A percentile compares a stretch with the other conserved stretches of the same genome.
Conservation (phyloP, 2,888 invertebrate species). For the Salpingus planirostris region DNA sequence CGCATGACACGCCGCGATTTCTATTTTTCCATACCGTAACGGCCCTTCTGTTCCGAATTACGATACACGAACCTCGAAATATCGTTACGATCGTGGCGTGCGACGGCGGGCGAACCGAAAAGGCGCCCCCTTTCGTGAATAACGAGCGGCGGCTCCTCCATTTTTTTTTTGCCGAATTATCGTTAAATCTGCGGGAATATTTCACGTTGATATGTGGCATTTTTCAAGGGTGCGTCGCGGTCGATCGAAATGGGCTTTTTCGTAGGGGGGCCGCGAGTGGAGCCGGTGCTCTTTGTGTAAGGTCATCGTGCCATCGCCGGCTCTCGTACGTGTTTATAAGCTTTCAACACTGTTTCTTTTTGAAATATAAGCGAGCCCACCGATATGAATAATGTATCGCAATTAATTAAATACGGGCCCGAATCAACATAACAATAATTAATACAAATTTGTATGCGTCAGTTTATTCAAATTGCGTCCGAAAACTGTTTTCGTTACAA, state of each 20-base stretch:
- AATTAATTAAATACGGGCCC: slow-evolving; percentile 13
- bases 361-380: slow-evolving; percentile 3
- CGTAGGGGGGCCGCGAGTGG: neutral
- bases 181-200: slow-evolving; percentile 11
- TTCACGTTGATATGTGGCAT: slow-evolving; percentile 9
- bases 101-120: slow-evolving; percentile 27
- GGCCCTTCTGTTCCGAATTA: slow-evolving; percentile 12
- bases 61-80: slow-evolving; percentile 16
- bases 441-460: slow-evolving; percentile 24
- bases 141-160: slow-evolving; percentile 24
- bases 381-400: slow-evolving; percentile 13
- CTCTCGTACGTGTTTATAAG: slow-evolving; percentile 8
- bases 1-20: slow-evolving; percentile 27
- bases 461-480: slow-evolving; percentile 12
- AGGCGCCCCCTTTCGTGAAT: slow-evolving; percentile 28
- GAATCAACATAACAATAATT: slow-evolving; percentile 21
- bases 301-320: neutral
- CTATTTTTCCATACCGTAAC: slow-evolving; percentile 29
- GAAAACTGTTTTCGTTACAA: slow-evolving; percentile 11
- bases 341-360: slow-evolving; percentile 14
- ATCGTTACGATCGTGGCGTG: slow-evolving; percentile 24
- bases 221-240: slow-evolving; percentile 3
- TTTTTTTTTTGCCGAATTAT: slow-evolving; percentile 16
- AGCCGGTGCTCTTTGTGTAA: neutral
- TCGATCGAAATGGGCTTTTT: neutral